These are phyloP conservation scores for Sparus aurata DNA, from an alignment of 2,797 vertebrate species.

Conservation along the genomic window DNA sequence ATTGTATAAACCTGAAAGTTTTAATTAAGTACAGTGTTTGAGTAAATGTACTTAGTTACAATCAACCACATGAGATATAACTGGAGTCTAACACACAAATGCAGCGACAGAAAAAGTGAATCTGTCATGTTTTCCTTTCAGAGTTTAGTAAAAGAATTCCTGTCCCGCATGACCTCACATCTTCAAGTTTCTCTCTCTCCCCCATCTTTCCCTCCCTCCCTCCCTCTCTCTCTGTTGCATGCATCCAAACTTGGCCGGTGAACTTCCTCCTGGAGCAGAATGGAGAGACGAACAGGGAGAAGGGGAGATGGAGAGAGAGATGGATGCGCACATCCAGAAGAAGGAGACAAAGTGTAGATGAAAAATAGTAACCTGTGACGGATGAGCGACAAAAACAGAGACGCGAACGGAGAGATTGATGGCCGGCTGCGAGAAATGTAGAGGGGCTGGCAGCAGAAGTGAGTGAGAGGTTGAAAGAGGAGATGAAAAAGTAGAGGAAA, in stretches of 20 bases:
- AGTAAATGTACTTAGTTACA: background rate
- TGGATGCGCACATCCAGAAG: conserved; percentile 39
- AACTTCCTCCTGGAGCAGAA: conserved; percentile 36
- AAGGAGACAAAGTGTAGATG: conserved; percentile 53
- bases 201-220: background rate
- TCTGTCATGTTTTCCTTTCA: conserved; percentile 27
- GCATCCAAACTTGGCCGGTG: conserved; percentile 58
- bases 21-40: background rate
- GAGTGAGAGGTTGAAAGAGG: conserved; percentile 73
- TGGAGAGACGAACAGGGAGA: conserved; percentile 2
- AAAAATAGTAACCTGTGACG: conserved; percentile 65
- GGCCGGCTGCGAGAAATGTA: conserved; percentile 31
- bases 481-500: conserved; percentile 75
- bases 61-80: background rate
- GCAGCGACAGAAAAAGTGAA: background rate
- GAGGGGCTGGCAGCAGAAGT: conserved; percentile 68
- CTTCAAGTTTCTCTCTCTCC: conserved; percentile 14
- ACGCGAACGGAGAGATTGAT: conserved; percentile 59
- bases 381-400: conserved; percentile 63
- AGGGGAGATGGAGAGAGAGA: conserved; percentile 26
- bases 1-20: background rate
- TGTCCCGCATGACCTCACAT: conserved; percentile 37
- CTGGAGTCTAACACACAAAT: conserved; percentile 12
- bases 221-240: conserved; percentile 36
- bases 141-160: conserved; percentile 16